These are phyloP conservation scores for Oxyura jamaicensis DNA, from an alignment of 2,113 vertebrate species.

Conservation along the genomic window DNA sequence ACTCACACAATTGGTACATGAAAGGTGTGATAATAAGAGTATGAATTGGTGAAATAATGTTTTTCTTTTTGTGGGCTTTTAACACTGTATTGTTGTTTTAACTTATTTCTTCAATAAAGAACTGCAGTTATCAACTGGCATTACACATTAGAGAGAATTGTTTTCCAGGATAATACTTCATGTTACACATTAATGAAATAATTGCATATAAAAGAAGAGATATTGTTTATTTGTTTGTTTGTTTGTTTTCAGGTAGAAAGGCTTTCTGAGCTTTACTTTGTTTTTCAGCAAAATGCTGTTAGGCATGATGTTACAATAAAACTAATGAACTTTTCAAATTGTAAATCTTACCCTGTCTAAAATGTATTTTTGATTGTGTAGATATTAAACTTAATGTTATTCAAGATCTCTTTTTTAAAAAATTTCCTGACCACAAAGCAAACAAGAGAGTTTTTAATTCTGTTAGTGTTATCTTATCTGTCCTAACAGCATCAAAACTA, in stretches of 20 bases:
- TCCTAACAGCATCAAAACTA: not conserved
- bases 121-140: not conserved
- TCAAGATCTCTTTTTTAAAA: not conserved
- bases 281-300: constrained; percentile 34
- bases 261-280: constrained; percentile 31
- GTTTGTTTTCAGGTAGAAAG: constrained; percentile 56
- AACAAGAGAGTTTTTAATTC: not conserved
- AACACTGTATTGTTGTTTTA: not conserved
- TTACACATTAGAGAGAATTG: not conserved
- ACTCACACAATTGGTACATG: not conserved
- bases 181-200: not conserved
- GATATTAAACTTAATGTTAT: not conserved
- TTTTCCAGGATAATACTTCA: not conserved
- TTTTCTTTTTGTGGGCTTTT: not conserved
- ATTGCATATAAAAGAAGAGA: not conserved
- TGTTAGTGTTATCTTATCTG: not conserved
- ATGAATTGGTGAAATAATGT: not conserved
- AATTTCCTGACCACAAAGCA: not conserved
- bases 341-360: not conserved
- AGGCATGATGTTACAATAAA: constrained; percentile 27
- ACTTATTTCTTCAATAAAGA: not conserved
- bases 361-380: constrained; percentile 29
- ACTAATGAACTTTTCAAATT: not conserved
- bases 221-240: not conserved
- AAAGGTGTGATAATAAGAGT: not conserved